These are phyloP conservation scores for Andricus curvator DNA, from an alignment of 2,888 invertebrate genomes.

Conservation along the genomic window DNA sequence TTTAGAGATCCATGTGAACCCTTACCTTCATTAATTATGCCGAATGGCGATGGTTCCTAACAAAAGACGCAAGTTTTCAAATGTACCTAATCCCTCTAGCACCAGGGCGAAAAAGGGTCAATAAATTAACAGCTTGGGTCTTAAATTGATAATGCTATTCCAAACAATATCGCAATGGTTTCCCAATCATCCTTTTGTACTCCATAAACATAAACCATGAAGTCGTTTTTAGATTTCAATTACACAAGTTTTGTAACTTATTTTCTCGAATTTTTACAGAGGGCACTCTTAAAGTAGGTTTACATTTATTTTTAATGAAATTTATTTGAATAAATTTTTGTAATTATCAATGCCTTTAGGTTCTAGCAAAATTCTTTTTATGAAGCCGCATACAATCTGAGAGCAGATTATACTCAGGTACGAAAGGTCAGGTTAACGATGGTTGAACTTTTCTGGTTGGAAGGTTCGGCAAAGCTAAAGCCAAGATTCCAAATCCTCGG, in stretches of 20 bases:
- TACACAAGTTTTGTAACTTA: not conserved
- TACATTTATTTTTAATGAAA: not conserved
- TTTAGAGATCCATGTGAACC: slow-evolving; percentile 14
- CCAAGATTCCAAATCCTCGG: slow-evolving; percentile 12
- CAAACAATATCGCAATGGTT: not conserved
- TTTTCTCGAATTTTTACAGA: not conserved
- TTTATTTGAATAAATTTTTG: not conserved
- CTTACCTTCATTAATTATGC: slow-evolving; percentile 28
- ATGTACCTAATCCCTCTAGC: not conserved
- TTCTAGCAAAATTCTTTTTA: not conserved
- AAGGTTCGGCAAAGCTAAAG: not conserved
- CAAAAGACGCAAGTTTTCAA: slow-evolving; percentile 32
- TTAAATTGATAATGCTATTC: slow-evolving; percentile 15
- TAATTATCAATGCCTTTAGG: not conserved
- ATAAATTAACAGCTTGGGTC: slow-evolving; percentile 14
- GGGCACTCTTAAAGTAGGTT: too few species aligned
- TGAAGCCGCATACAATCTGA: not conserved
- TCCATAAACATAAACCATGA: not conserved
- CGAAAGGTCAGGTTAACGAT: slow-evolving; percentile 14
- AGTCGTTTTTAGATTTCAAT: not conserved
- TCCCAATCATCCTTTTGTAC: not conserved
- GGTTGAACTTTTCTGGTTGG: slow-evolving; percentile 3
- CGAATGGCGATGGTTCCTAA: slow-evolving; percentile 28
- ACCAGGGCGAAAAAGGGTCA: slow-evolving; percentile 14
- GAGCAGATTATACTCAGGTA: slow-evolving; percentile 29